Evolutionary conservation across 2,888 invertebrate species (phyloP).

Genomic region (Nomada ruficornis): DNA sequence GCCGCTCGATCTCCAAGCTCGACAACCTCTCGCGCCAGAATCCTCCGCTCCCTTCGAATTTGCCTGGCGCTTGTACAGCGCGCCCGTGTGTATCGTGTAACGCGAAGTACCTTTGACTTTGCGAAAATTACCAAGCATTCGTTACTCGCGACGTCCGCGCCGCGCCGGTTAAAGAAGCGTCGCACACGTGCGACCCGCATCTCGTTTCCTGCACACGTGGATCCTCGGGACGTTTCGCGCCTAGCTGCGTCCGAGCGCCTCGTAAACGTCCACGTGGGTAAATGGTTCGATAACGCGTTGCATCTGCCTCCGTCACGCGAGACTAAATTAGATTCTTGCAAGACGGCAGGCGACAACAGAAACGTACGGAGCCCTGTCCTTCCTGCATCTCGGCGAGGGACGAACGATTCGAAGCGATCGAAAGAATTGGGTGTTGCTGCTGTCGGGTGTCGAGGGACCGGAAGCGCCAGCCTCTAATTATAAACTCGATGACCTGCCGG

Average conservation of each 20-base stretch:
- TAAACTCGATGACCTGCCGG: conserved; percentile 83
- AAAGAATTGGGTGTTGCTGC: not conserved
- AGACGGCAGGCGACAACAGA: conserved; percentile 48
- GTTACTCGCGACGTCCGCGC: conserved; percentile 49
- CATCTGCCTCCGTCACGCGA: conserved; percentile 67
- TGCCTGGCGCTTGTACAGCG: not conserved
- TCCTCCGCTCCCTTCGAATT: not conserved
- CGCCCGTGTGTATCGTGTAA: not conserved
- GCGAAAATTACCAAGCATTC: conserved; percentile 42
- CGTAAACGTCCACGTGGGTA: conserved; percentile 74
- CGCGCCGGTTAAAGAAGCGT: conserved; percentile 56
- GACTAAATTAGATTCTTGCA: conserved; percentile 63
- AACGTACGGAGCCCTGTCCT: not conserved
- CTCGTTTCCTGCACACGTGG: conserved; percentile 77
- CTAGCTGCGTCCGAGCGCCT: conserved; percentile 45
- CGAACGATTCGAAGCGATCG: not conserved
- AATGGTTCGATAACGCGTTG: conserved; percentile 73
- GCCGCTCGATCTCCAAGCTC: conserved; percentile 21
- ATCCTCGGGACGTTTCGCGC: conserved; percentile 57
- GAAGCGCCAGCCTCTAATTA: conserved; percentile 82
- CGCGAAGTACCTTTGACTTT: conserved; percentile 14
- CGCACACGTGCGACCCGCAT: conserved; percentile 74
- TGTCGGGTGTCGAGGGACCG: conserved; percentile 58
- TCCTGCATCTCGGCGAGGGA: not conserved
- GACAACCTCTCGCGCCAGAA: too few relatives aligned